Base-by-base conservation (phyloP, 1,140 invertebrate genomes). In the Eriosoma lanigerum region DNA sequence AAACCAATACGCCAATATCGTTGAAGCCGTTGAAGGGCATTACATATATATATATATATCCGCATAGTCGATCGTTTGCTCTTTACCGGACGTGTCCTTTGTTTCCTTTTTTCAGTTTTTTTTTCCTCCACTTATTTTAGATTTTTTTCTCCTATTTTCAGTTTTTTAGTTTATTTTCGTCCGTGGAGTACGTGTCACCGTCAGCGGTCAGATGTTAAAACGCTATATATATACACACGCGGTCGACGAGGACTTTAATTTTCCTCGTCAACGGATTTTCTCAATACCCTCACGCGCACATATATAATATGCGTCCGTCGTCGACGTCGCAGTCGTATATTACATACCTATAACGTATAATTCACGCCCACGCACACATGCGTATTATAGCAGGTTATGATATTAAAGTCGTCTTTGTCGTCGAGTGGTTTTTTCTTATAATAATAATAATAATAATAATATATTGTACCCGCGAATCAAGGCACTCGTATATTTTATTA, bases 181-280 rank as follows among this genome's bases (percentile, higher is more conserved):
- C 46, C 68, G 10, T 78, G 32, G 56, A 78, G 75, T 78, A 78
- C 75, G 56, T 78, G 75, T 78, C 75, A 78, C 56, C 32, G 32
- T 78, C 75, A 78, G 75, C 75, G 75, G 75, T 78, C 75, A 78
- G 17, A 76, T 26, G 72, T 58, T 73, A 73, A 73, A 73, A 54
- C 70, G 50, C 46, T 56, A 38, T 38, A 38, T 38, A 38, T 38
- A 38, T 8, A 60, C 54, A n/a, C n/a, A n/a, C n/a, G n/a, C n/a
- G 54, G 29, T 17, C 38, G 24, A 56, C n/a, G 56, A 52, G 72
- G 72, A 78, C 75, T 78, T 78, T 78, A 78, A 78, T 78, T 78
- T 78, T 78, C 75, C 75, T 78, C 75, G 56, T 62, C 75, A 62
- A 60, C 75, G 54, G 75, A 46, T 78, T 62, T 78, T 78, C 75